Base-by-base conservation (phyloP, 2,797 vertebrate species). In the Aphelocoma californica region DNA sequence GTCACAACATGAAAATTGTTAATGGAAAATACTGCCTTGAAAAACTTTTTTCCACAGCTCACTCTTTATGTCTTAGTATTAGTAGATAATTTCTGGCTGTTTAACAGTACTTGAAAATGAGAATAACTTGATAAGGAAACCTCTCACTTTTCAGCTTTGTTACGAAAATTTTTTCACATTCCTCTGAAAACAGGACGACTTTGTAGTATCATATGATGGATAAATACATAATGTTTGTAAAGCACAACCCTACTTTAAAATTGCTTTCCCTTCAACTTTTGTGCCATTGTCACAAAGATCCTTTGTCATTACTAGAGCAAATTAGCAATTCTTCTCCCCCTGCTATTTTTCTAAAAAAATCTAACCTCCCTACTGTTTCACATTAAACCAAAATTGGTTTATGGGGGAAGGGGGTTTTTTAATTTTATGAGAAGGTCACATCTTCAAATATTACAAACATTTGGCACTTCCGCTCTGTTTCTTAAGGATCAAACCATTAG, bases 391-490 rank as follows among this genome's bases (percentile, higher is more conserved):
- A 65, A 80, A 70, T 21, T 40, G 5, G 17, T 48, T 61, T 34
- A 0, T 18, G 7, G 12, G 2, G 6, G 5, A 42, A 48, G 7
- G 5, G 2, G 5, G 1, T 0, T 67, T 58, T 77, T 78, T 74
- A 32, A 58, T 25, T 18, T 84, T 78, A 50, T 54, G 17, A 72
- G 21, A 65, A 31, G 8, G 10, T 26, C 45, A 69, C 5, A 9
- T 34, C 54, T 89, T 91, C 51, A 81, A 53, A 61, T 18, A 31
- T 70, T 62, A 58, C 38, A 64, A 69, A 58, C 3, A 48, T 56
- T 21, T 77, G 48, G 8, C 19, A 47, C 18, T 80, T 75, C 4
- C 3, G 1, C 26, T 75, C 14, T 34, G 14, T 31, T 72, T 91
- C 75, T 75, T 29, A 53, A 74, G 58, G 24, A 79, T 26, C 9